These are phyloP conservation scores for Pollenia amentaria DNA, from an alignment of 2,888 invertebrate genomes.

Conservation along the genomic window DNA sequence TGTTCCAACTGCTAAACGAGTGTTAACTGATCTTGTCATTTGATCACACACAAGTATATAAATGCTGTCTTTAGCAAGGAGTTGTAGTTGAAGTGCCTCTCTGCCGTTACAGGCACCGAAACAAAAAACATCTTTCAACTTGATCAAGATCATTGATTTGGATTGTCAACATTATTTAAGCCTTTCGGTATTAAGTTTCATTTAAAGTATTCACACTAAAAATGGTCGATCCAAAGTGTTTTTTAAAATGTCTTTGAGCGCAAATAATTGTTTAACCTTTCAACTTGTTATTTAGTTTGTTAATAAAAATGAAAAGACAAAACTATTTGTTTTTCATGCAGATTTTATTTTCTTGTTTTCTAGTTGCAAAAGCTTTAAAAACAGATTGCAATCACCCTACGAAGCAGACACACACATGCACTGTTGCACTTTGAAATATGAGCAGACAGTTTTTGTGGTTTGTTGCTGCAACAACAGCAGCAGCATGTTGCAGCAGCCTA, in stretches of 20 bases:
- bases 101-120: slow-evolving; percentile 10
- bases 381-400: slow-evolving; percentile 45
- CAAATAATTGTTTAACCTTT: slow-evolving; percentile 79
- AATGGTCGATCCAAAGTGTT: not conserved
- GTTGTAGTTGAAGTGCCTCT: slow-evolving; percentile 13
- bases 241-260: slow-evolving; percentile 42
- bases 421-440: not conserved
- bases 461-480: slow-evolving; percentile 28
- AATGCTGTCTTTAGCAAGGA: slow-evolving; percentile 41
- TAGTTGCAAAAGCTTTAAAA: not conserved
- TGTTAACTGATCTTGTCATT: slow-evolving; percentile 74
- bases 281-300: slow-evolving; percentile 68
- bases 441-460: slow-evolving; percentile 56
- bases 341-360: slow-evolving; percentile 13
- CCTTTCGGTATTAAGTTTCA: slow-evolving; percentile 58
- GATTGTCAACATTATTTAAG: slow-evolving; percentile 61
- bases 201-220: slow-evolving; percentile 28
- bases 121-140: slow-evolving; percentile 36
- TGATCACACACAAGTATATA: slow-evolving; percentile 62
- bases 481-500: slow-evolving; percentile 38
- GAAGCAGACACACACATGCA: not conserved
- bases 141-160: slow-evolving; percentile 69
- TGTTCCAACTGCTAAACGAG: slow-evolving; percentile 53
- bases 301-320: not conserved
- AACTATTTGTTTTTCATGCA: slow-evolving; percentile 30